Conservation (phyloP, 2,113 vertebrate species). For the Oostethus manadensis region DNA sequence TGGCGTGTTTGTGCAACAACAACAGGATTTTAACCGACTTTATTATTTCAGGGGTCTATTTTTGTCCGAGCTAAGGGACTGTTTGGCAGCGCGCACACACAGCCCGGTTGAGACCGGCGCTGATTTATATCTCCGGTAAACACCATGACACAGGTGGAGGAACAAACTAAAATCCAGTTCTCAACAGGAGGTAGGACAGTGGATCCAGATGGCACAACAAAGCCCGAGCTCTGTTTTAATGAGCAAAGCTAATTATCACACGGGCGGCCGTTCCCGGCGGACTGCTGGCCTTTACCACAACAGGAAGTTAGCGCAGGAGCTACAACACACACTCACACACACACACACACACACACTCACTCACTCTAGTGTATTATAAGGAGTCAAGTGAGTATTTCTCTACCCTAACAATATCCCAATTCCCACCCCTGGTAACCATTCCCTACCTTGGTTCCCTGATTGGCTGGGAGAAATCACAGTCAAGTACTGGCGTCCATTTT, state of each 20-base stretch:
- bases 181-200: slow-evolving; percentile 33
- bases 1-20: not conserved
- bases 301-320: slow-evolving; percentile 45
- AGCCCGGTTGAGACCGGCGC: not conserved
- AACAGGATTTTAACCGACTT: not conserved
- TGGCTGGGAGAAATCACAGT: too few species aligned
- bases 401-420: too few species aligned
- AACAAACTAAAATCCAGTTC: slow-evolving; percentile 8
- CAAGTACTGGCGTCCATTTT: too few species aligned
- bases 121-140: not conserved
- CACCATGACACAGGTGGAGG: not conserved
- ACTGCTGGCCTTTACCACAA: slow-evolving; percentile 36
- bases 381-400: too few species aligned
- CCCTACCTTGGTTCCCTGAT: too few species aligned
- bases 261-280: slow-evolving; percentile 31
- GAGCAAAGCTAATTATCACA: slow-evolving; percentile 56
- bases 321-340: slow-evolving; percentile 7
- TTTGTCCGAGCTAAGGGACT: not conserved
- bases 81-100: not conserved
- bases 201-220: slow-evolving; percentile 59
- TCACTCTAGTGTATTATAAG: not conserved
- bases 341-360: not conserved
- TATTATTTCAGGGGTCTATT: slow-evolving; percentile 5
- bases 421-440: too few species aligned
- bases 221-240: slow-evolving; percentile 55